Conservation (phyloP, 2,888 invertebrate species). For the Rapana venosa region DNA sequence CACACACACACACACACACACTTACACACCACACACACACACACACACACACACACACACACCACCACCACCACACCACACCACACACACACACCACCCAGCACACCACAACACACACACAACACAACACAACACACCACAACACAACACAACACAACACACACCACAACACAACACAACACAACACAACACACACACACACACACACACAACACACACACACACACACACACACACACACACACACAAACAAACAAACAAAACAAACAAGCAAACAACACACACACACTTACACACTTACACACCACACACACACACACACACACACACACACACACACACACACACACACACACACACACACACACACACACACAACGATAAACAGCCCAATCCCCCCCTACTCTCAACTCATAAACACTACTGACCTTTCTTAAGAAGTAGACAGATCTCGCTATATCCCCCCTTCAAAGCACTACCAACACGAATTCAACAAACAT, state of each 20-base stretch:
- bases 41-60: neutral
- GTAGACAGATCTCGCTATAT: too few species aligned
- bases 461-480: too few species aligned
- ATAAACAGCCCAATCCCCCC: too few species aligned
- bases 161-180: too few species aligned
- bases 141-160: neutral
- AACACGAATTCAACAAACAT: too few species aligned
- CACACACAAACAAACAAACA: neutral
- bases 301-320: neutral
- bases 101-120: slow-evolving; percentile 1
- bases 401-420: too few species aligned
- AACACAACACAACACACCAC: neutral
- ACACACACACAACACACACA: neutral
- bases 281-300: neutral
- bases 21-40: neutral
- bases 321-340: neutral
- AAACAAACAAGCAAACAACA: neutral
- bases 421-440: too few species aligned
- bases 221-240: neutral
- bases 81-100: neutral
- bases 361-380: neutral
- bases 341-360: slow-evolving; percentile 1
- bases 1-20: neutral
- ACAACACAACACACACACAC: neutral
- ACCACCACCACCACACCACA: too few species aligned